Percentiles rank a stretch among this genome's conserved stretches.
These are phyloP conservation scores for Perognathus longimembris DNA, from an alignment of 2,113 vertebrate genomes.

Conservation along the genomic window DNA sequence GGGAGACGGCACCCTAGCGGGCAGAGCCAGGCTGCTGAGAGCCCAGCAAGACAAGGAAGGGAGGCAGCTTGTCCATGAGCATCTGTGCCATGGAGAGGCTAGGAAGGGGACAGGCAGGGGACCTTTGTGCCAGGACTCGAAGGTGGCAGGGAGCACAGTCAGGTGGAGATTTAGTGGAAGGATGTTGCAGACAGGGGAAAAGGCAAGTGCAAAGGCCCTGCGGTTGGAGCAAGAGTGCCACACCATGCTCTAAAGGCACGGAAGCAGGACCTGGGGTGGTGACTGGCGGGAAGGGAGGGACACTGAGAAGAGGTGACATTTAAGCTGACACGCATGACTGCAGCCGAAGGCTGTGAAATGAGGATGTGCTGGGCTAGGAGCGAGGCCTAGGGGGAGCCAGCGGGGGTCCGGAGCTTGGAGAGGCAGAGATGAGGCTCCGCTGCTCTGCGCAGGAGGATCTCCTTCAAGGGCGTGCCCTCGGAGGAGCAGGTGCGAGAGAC, in stretches of 20 bases:
- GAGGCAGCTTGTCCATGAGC: background rate
- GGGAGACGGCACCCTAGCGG: background rate
- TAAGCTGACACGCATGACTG: background rate
- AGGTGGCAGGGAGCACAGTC: background rate
- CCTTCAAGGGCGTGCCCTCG: slow-evolving; percentile 90
- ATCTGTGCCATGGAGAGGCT: too few relatives aligned
- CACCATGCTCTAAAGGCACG: background rate
- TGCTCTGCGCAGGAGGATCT: slow-evolving; percentile 88
- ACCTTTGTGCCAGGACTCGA: background rate
- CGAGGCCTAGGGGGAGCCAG: background rate
- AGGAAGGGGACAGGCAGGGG: background rate
- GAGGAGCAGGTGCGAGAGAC: slow-evolving; percentile 91
- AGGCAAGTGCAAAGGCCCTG: background rate
- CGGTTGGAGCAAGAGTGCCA: fast-evolving
- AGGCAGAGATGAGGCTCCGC: background rate
- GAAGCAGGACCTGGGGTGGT: background rate
- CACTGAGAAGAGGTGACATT: background rate
- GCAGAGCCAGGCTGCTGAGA: background rate
- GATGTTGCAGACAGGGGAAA: background rate
- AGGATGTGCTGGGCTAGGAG: background rate
- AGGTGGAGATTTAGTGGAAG: background rate
- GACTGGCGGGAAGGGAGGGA: too few relatives aligned
- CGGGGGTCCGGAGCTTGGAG: background rate
- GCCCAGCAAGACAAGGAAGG: background rate
- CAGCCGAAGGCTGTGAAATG: background rate